Evolutionary conservation across 2,888 invertebrate species (phyloP), one percentile per base, ranked within the genome.

Genomic region (Rhodophaea formosa): DNA sequence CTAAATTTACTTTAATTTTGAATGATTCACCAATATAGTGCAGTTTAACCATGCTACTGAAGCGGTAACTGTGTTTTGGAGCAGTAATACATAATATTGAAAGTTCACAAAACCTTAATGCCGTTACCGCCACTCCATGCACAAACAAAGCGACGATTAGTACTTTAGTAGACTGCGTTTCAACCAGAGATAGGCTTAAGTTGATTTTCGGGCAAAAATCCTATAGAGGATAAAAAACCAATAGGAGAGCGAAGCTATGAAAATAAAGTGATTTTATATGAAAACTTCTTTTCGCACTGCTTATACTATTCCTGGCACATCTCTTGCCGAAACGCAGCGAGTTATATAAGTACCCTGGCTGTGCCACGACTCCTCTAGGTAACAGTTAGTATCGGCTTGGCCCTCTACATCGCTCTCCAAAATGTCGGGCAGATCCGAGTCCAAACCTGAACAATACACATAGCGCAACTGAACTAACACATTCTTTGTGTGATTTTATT

Each of bases 301-400:
- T n/a, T n/a, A n/a, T n/a, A n/a, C n/a, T 23, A 23, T 23, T 23
- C 5, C 23, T 23, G 23, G 23, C 23, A 23, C 23, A 23, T 23
- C 23, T 23, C 23, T 23, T 2, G 23, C 23, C 3, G 23, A 23
- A 23, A 23, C 23, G 23, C 23, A 23, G 23, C 23, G 23, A 71
- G 66, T 69, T 67, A 61, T 58, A 56, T 60, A 62, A 56, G 79
- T 90, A 89, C 90, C 85, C 92, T 92, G 77, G 85, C 81, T 72
- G 80, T 88, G 70, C 92, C 92, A 81, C 75, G 92, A 85, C 83
- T 93, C 81, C 82, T 94, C 88, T 84, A 92, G 79, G 89, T 90
- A 84, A 91, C 92, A 85, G 88, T 91, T 82, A 91, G 89, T 74
- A 88, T 88, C 77, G 83, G 83, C 82, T 82, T 84, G 77, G 84